Percentiles rank a stretch among this genome's conserved stretches.
Conservation (phyloP, 2,888 invertebrate genomes). For the Elaeidobius kamerunicus region DNA sequence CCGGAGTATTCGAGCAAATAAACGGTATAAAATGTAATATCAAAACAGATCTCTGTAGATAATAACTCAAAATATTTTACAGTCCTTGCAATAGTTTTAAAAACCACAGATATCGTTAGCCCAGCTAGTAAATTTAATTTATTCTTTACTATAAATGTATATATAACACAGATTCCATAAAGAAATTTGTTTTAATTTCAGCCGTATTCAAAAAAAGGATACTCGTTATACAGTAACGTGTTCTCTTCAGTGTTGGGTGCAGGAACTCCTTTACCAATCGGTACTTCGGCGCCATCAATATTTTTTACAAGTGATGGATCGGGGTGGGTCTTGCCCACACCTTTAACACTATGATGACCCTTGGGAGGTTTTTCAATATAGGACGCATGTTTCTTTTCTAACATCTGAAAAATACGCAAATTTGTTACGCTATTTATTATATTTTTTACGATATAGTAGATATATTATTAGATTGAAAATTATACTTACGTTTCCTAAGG, state of each 20-base stretch:
- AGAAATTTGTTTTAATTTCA: background rate
- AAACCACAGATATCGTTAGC: background rate
- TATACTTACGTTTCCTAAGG: slow-evolving; percentile 85
- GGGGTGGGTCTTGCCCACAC: slow-evolving; percentile 81
- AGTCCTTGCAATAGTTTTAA: background rate
- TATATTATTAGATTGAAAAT: too few species aligned
- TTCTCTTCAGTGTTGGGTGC: slow-evolving; percentile 46
- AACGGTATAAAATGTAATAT: background rate
- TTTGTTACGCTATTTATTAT: too few species aligned
- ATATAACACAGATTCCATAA: slow-evolving; percentile 1
- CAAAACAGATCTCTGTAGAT: background rate
- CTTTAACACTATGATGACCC: slow-evolving; percentile 81
- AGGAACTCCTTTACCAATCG: slow-evolving; percentile 64
- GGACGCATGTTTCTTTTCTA: slow-evolving; percentile 69
- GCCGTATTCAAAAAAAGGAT: slow-evolving; percentile 57
- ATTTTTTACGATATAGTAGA: too few species aligned
- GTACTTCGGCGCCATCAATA: slow-evolving; percentile 72
- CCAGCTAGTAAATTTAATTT: too few species aligned
- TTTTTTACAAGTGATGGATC: slow-evolving; percentile 60
- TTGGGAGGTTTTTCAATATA: slow-evolving; percentile 75
- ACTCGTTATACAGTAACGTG: slow-evolving; percentile 88
- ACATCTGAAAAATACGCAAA: slow-evolving; percentile 61
- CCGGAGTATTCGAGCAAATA: too few species aligned
- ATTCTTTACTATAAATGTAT: too few species aligned
- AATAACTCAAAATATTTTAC: background rate